Evolutionary conservation across 2,888 invertebrate species (phyloP).

Genomic region (Tetheella fluctuosa): DNA sequence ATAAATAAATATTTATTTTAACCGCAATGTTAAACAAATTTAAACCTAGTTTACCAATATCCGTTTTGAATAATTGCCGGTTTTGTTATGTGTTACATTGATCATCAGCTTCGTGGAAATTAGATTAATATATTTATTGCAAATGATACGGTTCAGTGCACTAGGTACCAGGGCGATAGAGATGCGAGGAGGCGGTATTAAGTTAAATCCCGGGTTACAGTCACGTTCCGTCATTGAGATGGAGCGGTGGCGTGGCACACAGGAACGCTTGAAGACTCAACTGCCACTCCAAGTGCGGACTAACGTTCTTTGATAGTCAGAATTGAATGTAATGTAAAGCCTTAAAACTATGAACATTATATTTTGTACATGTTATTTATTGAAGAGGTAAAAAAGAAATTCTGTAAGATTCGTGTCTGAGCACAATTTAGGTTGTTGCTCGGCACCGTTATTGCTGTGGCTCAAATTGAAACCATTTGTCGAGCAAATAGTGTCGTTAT

Average conservation of each 20-base stretch:
- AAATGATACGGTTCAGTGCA: slow-evolving; percentile 39
- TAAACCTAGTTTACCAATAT: neutral
- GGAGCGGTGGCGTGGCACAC: too few relatives aligned
- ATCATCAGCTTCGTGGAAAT: neutral
- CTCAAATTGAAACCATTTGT: slow-evolving; percentile 2
- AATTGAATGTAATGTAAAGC: too few relatives aligned
- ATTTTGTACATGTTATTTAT: too few relatives aligned
- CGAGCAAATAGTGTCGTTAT: neutral
- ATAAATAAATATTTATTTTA: too few relatives aligned
- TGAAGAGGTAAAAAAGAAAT: neutral
- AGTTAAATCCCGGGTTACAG: slow-evolving; percentile 28
- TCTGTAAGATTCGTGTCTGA: neutral
- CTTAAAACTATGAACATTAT: too few relatives aligned
- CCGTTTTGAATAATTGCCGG: neutral
- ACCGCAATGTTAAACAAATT: neutral
- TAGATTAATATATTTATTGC: slow-evolving; percentile 9
- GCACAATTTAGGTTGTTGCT: neutral
- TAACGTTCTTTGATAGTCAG: neutral
- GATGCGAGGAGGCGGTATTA: slow-evolving; percentile 30
- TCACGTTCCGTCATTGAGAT: neutral
- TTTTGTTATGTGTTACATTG: neutral
- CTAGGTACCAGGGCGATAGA: slow-evolving; percentile 36
- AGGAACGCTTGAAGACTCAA: neutral
- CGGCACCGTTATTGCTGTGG: neutral
- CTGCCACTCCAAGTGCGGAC: neutral